Evolutionary conservation across 2,888 invertebrate genomes (phyloP), one percentile per base, ranked within the genome.

Genomic region (Dasypogon diadema): DNA sequence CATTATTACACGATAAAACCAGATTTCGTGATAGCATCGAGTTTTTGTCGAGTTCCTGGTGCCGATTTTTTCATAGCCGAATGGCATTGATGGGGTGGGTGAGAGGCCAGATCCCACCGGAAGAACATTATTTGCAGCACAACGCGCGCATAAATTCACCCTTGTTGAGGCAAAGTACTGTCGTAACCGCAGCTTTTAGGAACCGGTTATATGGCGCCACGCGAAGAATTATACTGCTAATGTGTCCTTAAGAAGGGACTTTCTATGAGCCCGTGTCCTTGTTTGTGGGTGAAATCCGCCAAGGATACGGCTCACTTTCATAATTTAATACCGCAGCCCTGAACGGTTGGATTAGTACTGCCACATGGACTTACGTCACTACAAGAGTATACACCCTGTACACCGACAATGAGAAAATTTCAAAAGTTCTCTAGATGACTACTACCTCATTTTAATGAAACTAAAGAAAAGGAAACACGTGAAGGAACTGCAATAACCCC

Each of bases 1-100:
- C 76, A 77, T 78, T 78, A 77, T 65, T 74, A 76, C 60, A 70
- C 76, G 76, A 77, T 81, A 80, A 79, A 74, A 54, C 60, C 68
- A 65, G 76, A 77, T 76, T 74, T 76, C 16, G 72, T 34, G 54
- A 60, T 75, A 51, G 68, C 48, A 70, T 55, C 24, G 55, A 73
- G 24, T 68, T 48, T 48, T 48, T 68, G 46, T 54, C 10, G 65
- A 12, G 42, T 4, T 60, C 16, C 12, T 16, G 37, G 5, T 56
- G 12, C 6, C 22, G 34, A 12, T 60, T 60, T 34, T 60, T 60
- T 10, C 60, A n/a, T 5, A 37, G 60, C 0, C 48, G 65, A 46
- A 30, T 51, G 54, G 30, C 21, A 22, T 24, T 30, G n/a, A 5
- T 54, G 18, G 16, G 18, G 18, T 18, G 18, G 12, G 18, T 12